A percentile compares a stretch with the other conserved stretches of the same genome.
Conservation (phyloP, 2,113 vertebrate species). For the Platichthys stellatus region DNA sequence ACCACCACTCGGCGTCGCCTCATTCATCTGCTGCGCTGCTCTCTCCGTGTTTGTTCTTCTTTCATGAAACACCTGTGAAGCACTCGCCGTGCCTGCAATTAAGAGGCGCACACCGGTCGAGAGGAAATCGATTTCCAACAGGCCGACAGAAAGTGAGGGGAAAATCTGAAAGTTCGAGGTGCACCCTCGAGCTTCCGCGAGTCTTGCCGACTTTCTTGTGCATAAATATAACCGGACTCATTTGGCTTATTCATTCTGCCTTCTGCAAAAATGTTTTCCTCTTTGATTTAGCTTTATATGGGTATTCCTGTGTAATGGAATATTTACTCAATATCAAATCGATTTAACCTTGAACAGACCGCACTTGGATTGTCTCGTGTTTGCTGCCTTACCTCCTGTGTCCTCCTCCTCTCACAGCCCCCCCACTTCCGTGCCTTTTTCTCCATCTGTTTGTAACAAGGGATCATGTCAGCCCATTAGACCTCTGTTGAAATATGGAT, state of each 20-base stretch:
- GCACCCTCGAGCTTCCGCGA: constrained; percentile 6
- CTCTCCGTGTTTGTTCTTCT: constrained; percentile 58
- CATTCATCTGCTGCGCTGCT: constrained; percentile 34
- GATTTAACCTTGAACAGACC: neutral
- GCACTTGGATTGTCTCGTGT: neutral
- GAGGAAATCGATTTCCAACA: constrained; percentile 33
- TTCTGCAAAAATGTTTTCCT: neutral
- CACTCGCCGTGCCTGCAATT: constrained; percentile 53
- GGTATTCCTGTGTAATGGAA: neutral
- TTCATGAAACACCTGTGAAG: constrained; percentile 67
- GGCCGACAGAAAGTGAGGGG: constrained; percentile 11
- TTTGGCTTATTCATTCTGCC: neutral
- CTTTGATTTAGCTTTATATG: neutral
- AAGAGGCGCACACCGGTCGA: constrained; percentile 36
- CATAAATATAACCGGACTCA: neutral
- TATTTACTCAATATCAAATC: too few relatives aligned
- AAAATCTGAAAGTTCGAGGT: constrained; percentile 40
- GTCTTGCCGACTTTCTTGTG: neutral
- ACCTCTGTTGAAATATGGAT: constrained; percentile 76
- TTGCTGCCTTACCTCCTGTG: neutral
- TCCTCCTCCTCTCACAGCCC: neutral
- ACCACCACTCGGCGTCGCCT: constrained; percentile 18
- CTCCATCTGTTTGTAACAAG: constrained; percentile 47
- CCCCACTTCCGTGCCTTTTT: neutral
- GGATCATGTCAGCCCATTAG: constrained; percentile 71